Conservation (phyloP, 2,888 invertebrate species). For the Papilio protenor region DNA sequence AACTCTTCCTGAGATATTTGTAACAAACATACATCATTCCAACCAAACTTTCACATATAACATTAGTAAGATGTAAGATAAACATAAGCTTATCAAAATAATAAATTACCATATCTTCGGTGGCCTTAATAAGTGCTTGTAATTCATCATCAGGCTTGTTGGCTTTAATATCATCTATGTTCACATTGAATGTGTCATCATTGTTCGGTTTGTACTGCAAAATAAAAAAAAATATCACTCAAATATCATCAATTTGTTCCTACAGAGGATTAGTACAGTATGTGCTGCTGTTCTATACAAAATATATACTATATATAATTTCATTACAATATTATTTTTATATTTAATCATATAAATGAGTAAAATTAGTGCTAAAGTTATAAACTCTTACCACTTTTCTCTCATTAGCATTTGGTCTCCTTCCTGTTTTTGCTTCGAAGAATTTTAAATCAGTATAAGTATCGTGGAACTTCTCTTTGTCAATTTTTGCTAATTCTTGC, state of each 20-base stretch:
- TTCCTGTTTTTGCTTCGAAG: slow-evolving; percentile 91
- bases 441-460: slow-evolving; percentile 92
- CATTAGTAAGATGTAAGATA: too few relatives aligned
- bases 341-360: neutral
- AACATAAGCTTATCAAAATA: neutral
- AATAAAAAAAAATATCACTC: neutral
- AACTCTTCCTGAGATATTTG: too few relatives aligned
- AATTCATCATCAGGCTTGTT: slow-evolving; percentile 80
- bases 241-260: too few relatives aligned
- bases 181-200: slow-evolving; percentile 78
- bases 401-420: slow-evolving; percentile 79
- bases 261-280: too few relatives aligned
- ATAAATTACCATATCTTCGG: slow-evolving; percentile 84
- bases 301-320: too few relatives aligned
- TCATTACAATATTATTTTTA: too few relatives aligned
- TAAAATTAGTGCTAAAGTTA: slow-evolving; percentile 8
- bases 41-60: too few relatives aligned
- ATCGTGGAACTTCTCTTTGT: slow-evolving; percentile 90
- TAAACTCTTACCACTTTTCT: slow-evolving; percentile 64
- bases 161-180: slow-evolving; percentile 73
- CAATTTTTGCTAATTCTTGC: slow-evolving; percentile 88
- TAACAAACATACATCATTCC: too few relatives aligned
- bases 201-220: slow-evolving; percentile 81
- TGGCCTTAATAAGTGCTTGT: slow-evolving; percentile 85
- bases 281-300: too few relatives aligned